Evolutionary conservation across 2,888 invertebrate genomes (phyloP).

Genomic region (Chydorus sphaericus): DNA sequence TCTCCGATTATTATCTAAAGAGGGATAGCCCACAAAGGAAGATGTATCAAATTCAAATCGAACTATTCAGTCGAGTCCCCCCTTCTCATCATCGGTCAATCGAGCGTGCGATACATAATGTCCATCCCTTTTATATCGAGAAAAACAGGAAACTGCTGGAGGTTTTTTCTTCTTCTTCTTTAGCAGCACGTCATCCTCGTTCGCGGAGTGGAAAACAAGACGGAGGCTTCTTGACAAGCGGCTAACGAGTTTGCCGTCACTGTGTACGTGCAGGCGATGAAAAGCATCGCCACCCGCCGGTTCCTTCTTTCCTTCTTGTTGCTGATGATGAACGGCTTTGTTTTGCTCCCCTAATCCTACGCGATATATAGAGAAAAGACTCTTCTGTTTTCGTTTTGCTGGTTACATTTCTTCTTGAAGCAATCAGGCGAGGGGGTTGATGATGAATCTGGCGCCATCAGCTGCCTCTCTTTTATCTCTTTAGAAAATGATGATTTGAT

Average conservation of each 20-base stretch:
- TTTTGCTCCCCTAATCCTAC: not conserved
- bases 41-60: no score
- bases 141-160: not conserved
- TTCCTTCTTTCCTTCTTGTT: not conserved
- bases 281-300: not conserved
- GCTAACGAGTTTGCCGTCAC: slow-evolving; percentile 8
- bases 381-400: no score
- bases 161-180: not conserved
- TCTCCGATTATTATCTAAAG: no score
- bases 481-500: no score
- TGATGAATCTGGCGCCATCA: no score
- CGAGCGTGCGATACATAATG: not conserved
- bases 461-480: no score
- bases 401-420: no score
- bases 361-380: no score
- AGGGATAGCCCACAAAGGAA: no score
- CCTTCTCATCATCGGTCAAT: not conserved
- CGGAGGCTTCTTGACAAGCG: not conserved
- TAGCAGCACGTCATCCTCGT: not conserved
- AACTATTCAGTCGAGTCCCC: no score
- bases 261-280: no score
- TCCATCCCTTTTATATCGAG: not conserved
- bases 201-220: not conserved
- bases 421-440: no score
- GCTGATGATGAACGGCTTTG: not conserved